Base-by-base conservation (phyloP, 2,888 invertebrate species). In the Idaea dimidiata region DNA sequence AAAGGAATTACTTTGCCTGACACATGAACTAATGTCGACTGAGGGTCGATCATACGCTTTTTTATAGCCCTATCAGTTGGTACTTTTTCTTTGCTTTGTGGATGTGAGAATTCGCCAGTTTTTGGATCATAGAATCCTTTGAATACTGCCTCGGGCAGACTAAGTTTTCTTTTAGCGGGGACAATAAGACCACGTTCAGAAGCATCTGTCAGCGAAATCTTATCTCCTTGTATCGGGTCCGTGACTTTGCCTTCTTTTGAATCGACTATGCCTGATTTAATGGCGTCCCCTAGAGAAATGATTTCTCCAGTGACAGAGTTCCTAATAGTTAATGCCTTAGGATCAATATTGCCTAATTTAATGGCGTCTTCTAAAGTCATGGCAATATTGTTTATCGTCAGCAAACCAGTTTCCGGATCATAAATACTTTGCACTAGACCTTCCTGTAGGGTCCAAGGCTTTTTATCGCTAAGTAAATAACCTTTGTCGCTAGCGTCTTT, bases 111-210 rank as follows among this genome's bases (percentile, higher is more conserved):
- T 78, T 96, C 95, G 58, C 98, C 97, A 53, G 96, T 95, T 74
- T 95, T 94, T 0, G 96, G 96, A 90, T 98, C 97, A 79, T 97
- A 98, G 68, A 97, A 94, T n/a, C 97, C 97, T 87, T 97, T 96
- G 77, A 96, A 96, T n/a, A 98, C 96, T 1, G 98, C 98, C 88
- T 97, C 97, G 0, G 97, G 96, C 32, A 98, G 91, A 66, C 97
- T 97, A 69, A 97, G 95, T 83, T 96, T 96, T 61, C 96, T 95
- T 81, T 97, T 96, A 55, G 97, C 95, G 8, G 97, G 96, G 6
- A 97, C 94, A 60, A 97, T 94, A 33, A 97, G 89, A 31, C 97
- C 97, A 61, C 96, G 94, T 73, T 97, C 96, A 33, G 97, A 94
- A 2, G 98, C 98, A 80, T 98, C 97, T 54, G 95, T 95, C 7